Evolutionary conservation across 2,888 invertebrate species (phyloP).

Genomic region (Calameuta idolon): DNA sequence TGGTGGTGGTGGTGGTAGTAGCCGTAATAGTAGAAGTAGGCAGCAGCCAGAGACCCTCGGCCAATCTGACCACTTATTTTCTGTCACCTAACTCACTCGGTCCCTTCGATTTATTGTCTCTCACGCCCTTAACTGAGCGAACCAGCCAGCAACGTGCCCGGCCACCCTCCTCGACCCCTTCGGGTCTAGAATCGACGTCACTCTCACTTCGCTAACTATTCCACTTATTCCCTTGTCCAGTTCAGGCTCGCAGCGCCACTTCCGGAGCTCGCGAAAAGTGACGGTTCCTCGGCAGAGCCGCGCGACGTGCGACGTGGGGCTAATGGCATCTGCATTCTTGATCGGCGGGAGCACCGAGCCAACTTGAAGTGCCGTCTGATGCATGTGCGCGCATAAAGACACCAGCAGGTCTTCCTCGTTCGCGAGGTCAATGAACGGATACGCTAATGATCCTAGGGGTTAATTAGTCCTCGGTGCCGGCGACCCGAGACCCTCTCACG

Average conservation of each 20-base stretch:
- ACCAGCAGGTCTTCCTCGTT: constrained; percentile 29
- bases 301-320: no score
- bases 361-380: not conserved
- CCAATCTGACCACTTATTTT: constrained; percentile 32
- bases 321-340: no score
- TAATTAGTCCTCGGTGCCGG: constrained; percentile 47
- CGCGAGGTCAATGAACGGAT: constrained; percentile 38
- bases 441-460: constrained; percentile 45
- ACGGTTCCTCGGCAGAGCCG: not conserved
- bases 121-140: constrained; percentile 12
- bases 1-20: no score
- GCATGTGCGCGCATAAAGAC: constrained; percentile 47
- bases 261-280: not conserved
- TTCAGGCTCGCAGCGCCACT: not conserved
- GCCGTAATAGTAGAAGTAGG: no score
- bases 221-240: constrained; percentile 15
- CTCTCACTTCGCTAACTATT: constrained; percentile 25
- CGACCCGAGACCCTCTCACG: no score
- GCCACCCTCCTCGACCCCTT: not conserved
- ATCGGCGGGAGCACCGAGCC: no score
- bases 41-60: constrained; percentile 1
- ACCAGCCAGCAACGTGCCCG: not conserved
- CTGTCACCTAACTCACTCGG: constrained; percentile 27
- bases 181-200: constrained; percentile 12
- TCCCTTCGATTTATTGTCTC: constrained; percentile 28